These are phyloP conservation scores for Microctenopoma lineatum DNA, from an alignment of 2,797 vertebrate genomes.

Conservation along the genomic window DNA sequence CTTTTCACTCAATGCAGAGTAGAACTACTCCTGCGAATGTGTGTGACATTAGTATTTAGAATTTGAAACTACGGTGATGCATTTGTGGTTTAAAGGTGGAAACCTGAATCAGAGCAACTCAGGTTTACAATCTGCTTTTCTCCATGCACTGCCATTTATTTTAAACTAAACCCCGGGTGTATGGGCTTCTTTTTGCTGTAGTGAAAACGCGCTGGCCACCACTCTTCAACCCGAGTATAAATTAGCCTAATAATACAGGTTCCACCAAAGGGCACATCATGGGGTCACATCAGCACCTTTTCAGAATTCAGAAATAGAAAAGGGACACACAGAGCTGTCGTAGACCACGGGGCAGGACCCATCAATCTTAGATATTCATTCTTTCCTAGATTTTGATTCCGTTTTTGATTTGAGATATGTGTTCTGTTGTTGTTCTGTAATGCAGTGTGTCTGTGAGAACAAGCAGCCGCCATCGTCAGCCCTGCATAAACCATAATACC, in stretches of 20 bases:
- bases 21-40: too few relatives aligned
- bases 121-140: not conserved
- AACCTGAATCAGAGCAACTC: too few relatives aligned
- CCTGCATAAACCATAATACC: not conserved
- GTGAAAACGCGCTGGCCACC: not conserved
- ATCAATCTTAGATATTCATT: conserved; percentile 8
- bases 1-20: too few relatives aligned
- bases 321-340: conserved; percentile 2
- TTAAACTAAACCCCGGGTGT: not conserved
- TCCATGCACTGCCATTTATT: not conserved
- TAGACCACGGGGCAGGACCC: conserved; percentile 6
- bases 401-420: too few relatives aligned
- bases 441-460: conserved; percentile 9
- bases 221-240: conserved; percentile 13
- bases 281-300: conserved; percentile 12
- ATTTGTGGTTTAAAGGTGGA: too few relatives aligned
- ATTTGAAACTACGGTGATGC: too few relatives aligned
- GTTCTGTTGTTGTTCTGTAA: conserved; percentile 3
- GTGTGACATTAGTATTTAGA: too few relatives aligned
- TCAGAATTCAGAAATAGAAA: conserved; percentile 23
- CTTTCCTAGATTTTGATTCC: conserved; percentile 8
- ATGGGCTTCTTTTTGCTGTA: not conserved
- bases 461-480: conserved; percentile 17
- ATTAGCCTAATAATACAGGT: conserved; percentile 21
- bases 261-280: conserved; percentile 4